Conservation (phyloP, 2,888 invertebrate species). For the Ochlodes sylvanus region DNA sequence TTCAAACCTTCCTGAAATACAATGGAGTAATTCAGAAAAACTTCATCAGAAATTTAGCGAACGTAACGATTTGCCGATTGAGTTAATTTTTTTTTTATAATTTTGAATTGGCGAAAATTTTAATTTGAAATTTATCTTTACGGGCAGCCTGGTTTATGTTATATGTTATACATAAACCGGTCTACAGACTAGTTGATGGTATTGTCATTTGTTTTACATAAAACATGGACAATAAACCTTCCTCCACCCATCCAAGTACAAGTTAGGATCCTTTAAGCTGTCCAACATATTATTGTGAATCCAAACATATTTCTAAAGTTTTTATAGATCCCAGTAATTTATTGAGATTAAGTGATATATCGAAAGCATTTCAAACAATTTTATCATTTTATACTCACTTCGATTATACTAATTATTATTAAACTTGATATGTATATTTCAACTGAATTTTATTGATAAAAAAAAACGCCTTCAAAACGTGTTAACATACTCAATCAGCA, state of each 20-base stretch:
- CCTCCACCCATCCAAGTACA: background rate
- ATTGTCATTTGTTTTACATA: too few species aligned
- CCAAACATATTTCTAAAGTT: background rate
- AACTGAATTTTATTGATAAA: too few species aligned
- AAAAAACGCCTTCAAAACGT: background rate
- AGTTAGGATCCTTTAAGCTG: conserved; percentile 6
- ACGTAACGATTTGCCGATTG: conserved; percentile 25
- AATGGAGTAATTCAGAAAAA: conserved; percentile 13
- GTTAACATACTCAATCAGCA: conserved; percentile 17
- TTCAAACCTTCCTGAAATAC: conserved; percentile 7
- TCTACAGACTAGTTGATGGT: too few species aligned
- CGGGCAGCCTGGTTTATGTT: too few species aligned
- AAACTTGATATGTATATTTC: too few species aligned
- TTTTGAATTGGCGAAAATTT: background rate
- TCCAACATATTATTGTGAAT: background rate
- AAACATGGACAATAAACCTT: background rate
- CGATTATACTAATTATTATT: too few species aligned
- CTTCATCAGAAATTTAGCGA: conserved; percentile 2
- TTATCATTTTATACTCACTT: too few species aligned
- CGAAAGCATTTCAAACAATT: too few species aligned
- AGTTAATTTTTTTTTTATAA: background rate
- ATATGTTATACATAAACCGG: too few species aligned
- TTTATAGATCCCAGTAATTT: background rate
- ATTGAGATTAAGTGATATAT: too few species aligned
- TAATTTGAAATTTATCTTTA: too few species aligned